Conservation (phyloP, 2,113 vertebrate genomes). For the Hepsetus odoe region DNA sequence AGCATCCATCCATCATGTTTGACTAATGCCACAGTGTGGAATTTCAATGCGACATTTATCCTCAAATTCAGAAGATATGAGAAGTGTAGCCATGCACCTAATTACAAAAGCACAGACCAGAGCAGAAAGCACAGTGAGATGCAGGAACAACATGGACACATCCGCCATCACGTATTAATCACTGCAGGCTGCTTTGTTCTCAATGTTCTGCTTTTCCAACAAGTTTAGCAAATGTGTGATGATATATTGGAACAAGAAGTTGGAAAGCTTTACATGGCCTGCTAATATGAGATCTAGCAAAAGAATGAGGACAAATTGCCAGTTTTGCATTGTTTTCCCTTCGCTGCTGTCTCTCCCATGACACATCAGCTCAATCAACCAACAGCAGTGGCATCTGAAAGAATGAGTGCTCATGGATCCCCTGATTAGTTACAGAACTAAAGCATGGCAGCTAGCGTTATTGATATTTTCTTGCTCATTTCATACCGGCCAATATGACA, state of each 20-base stretch:
- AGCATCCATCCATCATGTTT: slow-evolving; percentile 49
- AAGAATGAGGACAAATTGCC: background rate
- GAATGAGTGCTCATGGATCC: background rate
- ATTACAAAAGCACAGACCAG: slow-evolving; percentile 40
- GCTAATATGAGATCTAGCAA: background rate
- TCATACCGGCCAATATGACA: background rate
- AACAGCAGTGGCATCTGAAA: background rate
- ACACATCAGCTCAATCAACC: slow-evolving; percentile 20
- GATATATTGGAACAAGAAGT: background rate
- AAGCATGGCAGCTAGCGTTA: background rate
- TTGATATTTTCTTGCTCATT: slow-evolving; percentile 10
- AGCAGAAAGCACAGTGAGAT: slow-evolving; percentile 33
- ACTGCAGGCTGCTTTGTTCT: background rate
- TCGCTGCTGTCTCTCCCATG: background rate
- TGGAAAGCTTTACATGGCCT: background rate
- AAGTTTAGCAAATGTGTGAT: background rate
- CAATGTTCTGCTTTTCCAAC: background rate
- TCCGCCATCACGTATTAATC: slow-evolving; percentile 32
- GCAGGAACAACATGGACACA: background rate
- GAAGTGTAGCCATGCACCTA: slow-evolving; percentile 32
- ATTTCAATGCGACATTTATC: slow-evolving; percentile 58
- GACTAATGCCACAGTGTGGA: slow-evolving; percentile 51
- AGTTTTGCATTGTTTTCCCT: background rate
- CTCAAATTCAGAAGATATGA: slow-evolving; percentile 51
- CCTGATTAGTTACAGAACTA: slow-evolving; percentile 25